A percentile compares a stretch with the other conserved stretches of the same genome.
Conservation (phyloP, 2,797 vertebrate genomes). For the Sarcophilus harrisii region DNA sequence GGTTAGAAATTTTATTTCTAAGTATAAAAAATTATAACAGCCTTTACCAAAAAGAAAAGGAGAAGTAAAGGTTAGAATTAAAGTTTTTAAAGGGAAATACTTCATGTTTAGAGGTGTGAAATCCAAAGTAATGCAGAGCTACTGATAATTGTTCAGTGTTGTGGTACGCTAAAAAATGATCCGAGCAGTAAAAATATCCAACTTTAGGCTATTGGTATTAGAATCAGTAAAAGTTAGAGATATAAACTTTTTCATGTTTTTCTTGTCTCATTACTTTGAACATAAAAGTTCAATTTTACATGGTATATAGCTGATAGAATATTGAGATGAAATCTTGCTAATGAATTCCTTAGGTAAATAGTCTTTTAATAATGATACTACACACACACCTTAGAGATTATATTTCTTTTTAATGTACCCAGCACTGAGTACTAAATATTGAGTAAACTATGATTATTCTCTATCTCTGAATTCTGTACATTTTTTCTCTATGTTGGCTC, state of each 20-base stretch:
- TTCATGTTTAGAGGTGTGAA: background rate
- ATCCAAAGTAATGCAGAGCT: background rate
- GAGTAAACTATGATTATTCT: background rate
- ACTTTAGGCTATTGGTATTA: background rate
- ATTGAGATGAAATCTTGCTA: background rate
- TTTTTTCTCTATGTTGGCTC: background rate
- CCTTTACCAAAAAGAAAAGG: background rate
- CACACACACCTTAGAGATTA: background rate
- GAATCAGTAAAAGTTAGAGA: constrained; percentile 20
- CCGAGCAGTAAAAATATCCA: background rate
- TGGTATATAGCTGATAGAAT: background rate
- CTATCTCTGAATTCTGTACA: background rate
- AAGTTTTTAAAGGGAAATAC: background rate
- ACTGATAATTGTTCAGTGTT: background rate
- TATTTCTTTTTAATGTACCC: background rate
- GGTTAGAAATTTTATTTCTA: background rate
- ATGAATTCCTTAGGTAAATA: background rate
- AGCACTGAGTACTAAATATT: background rate
- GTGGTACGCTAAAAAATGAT: background rate
- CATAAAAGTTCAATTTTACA: background rate
- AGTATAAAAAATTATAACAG: constrained; percentile 2
- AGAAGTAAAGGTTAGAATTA: background rate
- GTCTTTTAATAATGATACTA: background rate
- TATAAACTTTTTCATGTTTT: background rate
- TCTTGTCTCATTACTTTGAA: background rate